These are phyloP conservation scores for Dicaeum eximium DNA, from an alignment of 2,113 vertebrate genomes.

Conservation along the genomic window DNA sequence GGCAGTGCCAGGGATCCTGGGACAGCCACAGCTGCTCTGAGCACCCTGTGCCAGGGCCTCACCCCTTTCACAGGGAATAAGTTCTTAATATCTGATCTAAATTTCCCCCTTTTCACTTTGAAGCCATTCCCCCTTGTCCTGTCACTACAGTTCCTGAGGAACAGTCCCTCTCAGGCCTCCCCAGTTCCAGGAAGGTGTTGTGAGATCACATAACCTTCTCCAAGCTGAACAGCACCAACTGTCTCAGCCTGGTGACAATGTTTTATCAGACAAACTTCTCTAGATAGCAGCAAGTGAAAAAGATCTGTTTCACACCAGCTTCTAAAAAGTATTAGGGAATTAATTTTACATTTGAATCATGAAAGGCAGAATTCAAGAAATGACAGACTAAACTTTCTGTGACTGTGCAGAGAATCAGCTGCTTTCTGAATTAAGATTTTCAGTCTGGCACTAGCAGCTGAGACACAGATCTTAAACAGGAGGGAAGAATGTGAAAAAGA, in stretches of 20 bases:
- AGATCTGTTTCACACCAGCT: neutral
- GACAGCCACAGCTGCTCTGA: neutral
- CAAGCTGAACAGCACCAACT: neutral
- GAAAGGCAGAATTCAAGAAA: neutral
- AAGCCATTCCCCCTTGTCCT: neutral
- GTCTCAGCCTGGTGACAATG: neutral
- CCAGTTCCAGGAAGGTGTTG: neutral
- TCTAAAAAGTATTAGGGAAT: neutral
- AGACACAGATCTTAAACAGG: neutral
- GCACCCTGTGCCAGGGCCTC: neutral
- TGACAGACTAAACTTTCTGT: neutral
- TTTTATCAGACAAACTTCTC: neutral
- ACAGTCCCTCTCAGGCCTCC: neutral
- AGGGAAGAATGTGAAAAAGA: neutral
- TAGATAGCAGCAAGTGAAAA: neutral
- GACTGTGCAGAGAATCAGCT: neutral
- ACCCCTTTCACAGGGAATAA: accelerated
- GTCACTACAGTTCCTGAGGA: neutral
- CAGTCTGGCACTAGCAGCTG: neutral
- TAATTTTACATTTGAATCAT: neutral
- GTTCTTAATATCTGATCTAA: neutral
- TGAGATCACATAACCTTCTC: neutral
- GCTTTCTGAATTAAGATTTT: neutral
- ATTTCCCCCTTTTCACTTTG: neutral
- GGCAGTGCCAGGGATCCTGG: neutral